These are phyloP conservation scores for Torymus texanus DNA, from an alignment of 2,888 invertebrate genomes.

Conservation along the genomic window DNA sequence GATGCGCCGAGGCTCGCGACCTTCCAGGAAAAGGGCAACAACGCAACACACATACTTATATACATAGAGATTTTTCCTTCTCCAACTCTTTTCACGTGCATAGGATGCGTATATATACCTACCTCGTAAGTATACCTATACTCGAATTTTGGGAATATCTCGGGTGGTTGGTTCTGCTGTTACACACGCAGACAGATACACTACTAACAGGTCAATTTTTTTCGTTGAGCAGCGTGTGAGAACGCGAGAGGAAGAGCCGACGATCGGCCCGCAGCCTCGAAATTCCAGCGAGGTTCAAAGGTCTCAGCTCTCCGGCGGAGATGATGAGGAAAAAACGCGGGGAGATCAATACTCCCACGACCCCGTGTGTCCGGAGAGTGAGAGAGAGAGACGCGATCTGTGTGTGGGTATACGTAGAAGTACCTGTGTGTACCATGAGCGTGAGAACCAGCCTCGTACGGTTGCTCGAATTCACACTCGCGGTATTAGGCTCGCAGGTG, in stretches of 20 bases:
- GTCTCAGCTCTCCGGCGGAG: slow-evolving; percentile 55
- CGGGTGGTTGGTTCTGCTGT: slow-evolving; percentile 2
- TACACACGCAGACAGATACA: too few relatives aligned
- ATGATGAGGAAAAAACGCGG: slow-evolving; percentile 50
- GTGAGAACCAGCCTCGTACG: slow-evolving; percentile 68
- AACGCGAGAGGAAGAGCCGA: neutral
- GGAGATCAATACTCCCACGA: slow-evolving; percentile 67
- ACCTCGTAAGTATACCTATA: too few relatives aligned
- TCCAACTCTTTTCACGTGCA: neutral
- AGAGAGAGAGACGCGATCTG: too few relatives aligned
- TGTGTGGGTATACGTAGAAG: too few relatives aligned
- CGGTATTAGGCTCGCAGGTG: slow-evolving; percentile 68
- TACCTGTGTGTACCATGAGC: slow-evolving; percentile 54
- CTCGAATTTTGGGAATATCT: too few relatives aligned
- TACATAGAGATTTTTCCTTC: neutral
- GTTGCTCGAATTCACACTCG: slow-evolving; percentile 67
- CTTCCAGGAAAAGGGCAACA: slow-evolving; percentile 34
- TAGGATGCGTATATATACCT: neutral
- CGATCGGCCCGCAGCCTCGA: slow-evolving; percentile 53
- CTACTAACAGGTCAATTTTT: slow-evolving; percentile 34
- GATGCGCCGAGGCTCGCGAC: neutral
- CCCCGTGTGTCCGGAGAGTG: slow-evolving; percentile 57
- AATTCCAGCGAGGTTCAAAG: slow-evolving; percentile 68
- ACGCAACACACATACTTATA: slow-evolving; percentile 14
- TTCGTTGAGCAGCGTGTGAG: too few relatives aligned